Percentiles rank a stretch among this genome's conserved stretches.
phyloP scores from a whole-genome alignment of 2,113 vertebrate species.

The Collichthys lucidus region DNA sequence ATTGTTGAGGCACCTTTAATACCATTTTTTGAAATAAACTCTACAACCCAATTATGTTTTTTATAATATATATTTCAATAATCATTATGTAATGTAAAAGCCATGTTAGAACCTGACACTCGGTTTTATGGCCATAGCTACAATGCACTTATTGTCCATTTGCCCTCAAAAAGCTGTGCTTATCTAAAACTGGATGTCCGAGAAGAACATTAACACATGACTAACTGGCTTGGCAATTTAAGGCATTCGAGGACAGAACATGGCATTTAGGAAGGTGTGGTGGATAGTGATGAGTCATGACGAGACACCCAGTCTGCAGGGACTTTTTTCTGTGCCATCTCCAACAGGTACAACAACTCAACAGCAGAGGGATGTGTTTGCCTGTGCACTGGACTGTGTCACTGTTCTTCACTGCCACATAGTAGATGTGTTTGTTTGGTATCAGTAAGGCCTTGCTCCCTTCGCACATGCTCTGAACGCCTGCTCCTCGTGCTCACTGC shows the following conservation, averaged over 20 bases:
- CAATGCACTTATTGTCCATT: slow-evolving; percentile 63
- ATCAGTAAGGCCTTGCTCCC: slow-evolving; percentile 62
- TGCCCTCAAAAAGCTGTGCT: slow-evolving; percentile 60
- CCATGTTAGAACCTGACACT: slow-evolving; percentile 5
- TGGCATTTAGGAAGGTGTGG: slow-evolving; percentile 9
- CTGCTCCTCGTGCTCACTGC: slow-evolving; percentile 69
- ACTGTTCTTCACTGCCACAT: slow-evolving; percentile 50
- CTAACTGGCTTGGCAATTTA: slow-evolving; percentile 39
- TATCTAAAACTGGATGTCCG: slow-evolving; percentile 61
- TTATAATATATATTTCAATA: not conserved
- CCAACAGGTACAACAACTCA: slow-evolving; percentile 69
- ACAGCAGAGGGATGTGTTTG: slow-evolving; percentile 61
- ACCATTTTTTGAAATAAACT: not conserved
- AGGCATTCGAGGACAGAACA: not conserved
- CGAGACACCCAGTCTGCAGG: slow-evolving; percentile 1
- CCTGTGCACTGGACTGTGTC: slow-evolving; percentile 70
- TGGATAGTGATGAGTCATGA: slow-evolving; percentile 21
- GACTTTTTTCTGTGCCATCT: slow-evolving; percentile 41
- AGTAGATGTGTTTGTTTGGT: slow-evolving; percentile 51
- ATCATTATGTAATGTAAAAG: slow-evolving; percentile 36
- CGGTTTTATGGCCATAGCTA: slow-evolving; percentile 30
- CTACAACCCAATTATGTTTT: not conserved
- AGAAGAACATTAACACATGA: slow-evolving; percentile 56
- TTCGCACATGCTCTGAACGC: slow-evolving; percentile 76
- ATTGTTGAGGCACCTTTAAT: not conserved